Conservation (phyloP, 2,888 invertebrate species). For the Drosophila recens region DNA sequence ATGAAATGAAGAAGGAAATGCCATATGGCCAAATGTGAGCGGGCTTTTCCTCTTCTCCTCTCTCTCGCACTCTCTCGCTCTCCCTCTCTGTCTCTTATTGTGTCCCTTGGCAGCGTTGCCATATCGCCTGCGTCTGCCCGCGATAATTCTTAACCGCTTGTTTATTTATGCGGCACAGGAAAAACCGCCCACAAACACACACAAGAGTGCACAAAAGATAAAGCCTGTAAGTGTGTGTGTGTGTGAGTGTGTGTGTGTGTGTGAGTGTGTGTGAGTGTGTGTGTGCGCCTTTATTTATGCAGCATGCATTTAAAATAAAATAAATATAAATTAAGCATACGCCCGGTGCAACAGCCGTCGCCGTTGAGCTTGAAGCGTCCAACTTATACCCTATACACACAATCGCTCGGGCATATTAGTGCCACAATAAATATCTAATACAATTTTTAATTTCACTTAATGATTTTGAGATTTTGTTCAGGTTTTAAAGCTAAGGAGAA, state of each 20-base stretch:
- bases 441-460: too few species aligned
- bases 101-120: conserved; percentile 27
- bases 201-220: conserved; percentile 42
- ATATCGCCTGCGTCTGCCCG: conserved; percentile 45
- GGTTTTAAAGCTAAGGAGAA: too few species aligned
- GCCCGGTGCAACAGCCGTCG: conserved; percentile 63
- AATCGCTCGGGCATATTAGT: conserved; percentile 26
- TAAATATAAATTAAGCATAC: conserved; percentile 79
- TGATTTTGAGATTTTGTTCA: too few species aligned
- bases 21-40: conserved; percentile 44
- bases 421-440: background rate
- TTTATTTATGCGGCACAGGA: conserved; percentile 76
- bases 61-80: too few species aligned
- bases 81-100: background rate
- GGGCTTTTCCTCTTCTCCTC: conserved; percentile 3
- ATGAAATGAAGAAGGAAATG: conserved; percentile 45
- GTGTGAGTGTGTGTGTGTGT: too few species aligned
- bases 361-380: conserved; percentile 24
- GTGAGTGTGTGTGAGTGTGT: conserved; percentile 19
- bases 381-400: conserved; percentile 11
- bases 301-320: conserved; percentile 78
- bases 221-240: too few species aligned
- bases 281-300: conserved; percentile 71
- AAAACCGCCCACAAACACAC: conserved; percentile 47
- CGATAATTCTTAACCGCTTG: conserved; percentile 80